Evolutionary conservation across 2,888 invertebrate species (phyloP).

Genomic region (Drosophila meridionalis): DNA sequence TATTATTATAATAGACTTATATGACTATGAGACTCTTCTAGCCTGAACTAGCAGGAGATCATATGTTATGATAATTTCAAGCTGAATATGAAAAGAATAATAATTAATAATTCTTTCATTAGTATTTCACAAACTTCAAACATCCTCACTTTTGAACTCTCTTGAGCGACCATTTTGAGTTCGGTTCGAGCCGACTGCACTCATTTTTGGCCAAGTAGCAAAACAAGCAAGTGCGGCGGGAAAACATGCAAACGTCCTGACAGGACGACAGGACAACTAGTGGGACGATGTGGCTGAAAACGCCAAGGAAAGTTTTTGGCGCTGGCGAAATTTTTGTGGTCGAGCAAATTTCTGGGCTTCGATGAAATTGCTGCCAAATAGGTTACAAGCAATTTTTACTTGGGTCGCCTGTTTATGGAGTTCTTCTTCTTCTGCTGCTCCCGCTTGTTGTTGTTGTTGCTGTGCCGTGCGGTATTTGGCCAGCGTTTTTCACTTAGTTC

Average conservation of each 20-base stretch:
- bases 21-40: not conserved
- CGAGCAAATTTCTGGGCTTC: constrained; percentile 78
- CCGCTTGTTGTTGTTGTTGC: constrained; percentile 26
- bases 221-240: constrained; percentile 22
- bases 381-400: constrained; percentile 79
- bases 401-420: constrained; percentile 76
- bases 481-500: constrained; percentile 59
- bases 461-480: constrained; percentile 59
- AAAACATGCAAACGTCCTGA: constrained; percentile 69
- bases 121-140: not conserved
- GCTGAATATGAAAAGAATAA: not conserved
- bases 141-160: not conserved
- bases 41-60: not conserved
- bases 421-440: constrained; percentile 12
- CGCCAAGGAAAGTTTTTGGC: constrained; percentile 72
- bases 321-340: constrained; percentile 75
- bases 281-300: constrained; percentile 38
- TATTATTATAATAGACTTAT: no score
- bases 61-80: not conserved
- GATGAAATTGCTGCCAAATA: constrained; percentile 81
- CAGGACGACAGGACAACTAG: constrained; percentile 41
- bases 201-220: constrained; percentile 17
- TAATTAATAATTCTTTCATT: not conserved
- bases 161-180: not conserved
- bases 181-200: not conserved